Evolutionary conservation across 1,140 invertebrate genomes (phyloP), one percentile per base, ranked within the genome.

Genomic region (Triops longicaudatus): DNA sequence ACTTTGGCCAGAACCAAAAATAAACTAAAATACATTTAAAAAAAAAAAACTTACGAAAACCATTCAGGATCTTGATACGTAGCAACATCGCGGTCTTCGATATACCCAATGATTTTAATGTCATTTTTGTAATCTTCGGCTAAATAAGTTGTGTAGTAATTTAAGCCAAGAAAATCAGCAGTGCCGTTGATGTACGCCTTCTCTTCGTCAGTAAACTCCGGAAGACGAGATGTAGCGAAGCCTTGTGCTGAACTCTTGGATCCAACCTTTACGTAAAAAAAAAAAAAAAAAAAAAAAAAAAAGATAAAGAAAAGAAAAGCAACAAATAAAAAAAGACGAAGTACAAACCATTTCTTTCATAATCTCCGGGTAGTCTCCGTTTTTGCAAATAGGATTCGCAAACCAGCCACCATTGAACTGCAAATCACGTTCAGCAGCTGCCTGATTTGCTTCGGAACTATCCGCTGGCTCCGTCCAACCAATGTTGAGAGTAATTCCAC

Each of bases 361-460:
- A 26, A 88, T 82, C 76, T 83, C 78, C 1, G 90, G 89, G 81
- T 90, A 91, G 79, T 91, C 87, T 0, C 90, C 90, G 1, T 84
- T 78, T 5, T 41, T 76, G 41, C 87, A 88, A 77, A 91, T 87
- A 22, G 89, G 88, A 81, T 91, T 83, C 0, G 87, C 85, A 75
- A 86, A 87, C 89, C 89, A 90, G 14, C 90, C 90, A 80, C 84
- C 85, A 80, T 85, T 78, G 77, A 86, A 88, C 10, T 79, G 79
- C 72, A 78, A 17, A 26, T 41, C 41, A 26, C 87, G 77, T 87
- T 86, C 86, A 87, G 81, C 83, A 78, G 22, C 81, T 79, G 82
- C 50, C 81, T 81, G 22, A 81, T 76, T 82, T 82, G 77, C 44
- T 81, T 79, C 28, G 11, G 71, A 79, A 74, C 77, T 74, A 78